A percentile compares a stretch with the other conserved stretches of the same genome.
Conservation (phyloP, 2,797 vertebrate species). For the Brotula barbata region DNA sequence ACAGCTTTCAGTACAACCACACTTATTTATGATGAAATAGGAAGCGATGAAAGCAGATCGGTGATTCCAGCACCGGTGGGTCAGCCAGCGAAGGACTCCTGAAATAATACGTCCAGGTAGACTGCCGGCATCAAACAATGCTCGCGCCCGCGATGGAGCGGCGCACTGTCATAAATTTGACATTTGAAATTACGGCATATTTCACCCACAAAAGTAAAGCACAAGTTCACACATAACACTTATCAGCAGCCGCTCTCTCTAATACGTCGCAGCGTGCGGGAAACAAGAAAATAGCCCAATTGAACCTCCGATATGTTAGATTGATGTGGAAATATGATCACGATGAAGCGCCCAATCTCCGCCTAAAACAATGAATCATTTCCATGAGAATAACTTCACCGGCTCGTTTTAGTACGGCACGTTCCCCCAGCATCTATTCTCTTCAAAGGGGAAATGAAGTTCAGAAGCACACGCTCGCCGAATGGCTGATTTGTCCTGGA, state of each 20-base stretch:
- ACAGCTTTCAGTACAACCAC: constrained; percentile 39
- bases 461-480: constrained; percentile 50
- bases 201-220: constrained; percentile 6
- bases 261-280: neutral
- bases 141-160: neutral
- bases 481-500: constrained; percentile 61
- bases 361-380: constrained; percentile 32
- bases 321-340: constrained; percentile 28
- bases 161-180: neutral
- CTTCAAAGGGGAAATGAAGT: constrained; percentile 59
- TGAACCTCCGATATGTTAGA: constrained; percentile 19
- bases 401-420: constrained; percentile 36
- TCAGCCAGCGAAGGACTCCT: constrained; percentile 18
- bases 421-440: constrained; percentile 34
- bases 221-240: constrained; percentile 4
- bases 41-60: constrained; percentile 49
- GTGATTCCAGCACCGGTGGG: constrained; percentile 22
- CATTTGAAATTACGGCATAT: constrained; percentile 1
- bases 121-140: constrained; percentile 1
- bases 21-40: constrained; percentile 63
- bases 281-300: neutral
- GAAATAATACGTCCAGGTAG: constrained; percentile 21
- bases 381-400: constrained; percentile 40
- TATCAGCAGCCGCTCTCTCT: constrained; percentile 1
- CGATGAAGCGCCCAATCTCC: constrained; percentile 9